These are phyloP conservation scores for Tromatobia lineatoria DNA, from an alignment of 2,888 invertebrate genomes.

Conservation along the genomic window DNA sequence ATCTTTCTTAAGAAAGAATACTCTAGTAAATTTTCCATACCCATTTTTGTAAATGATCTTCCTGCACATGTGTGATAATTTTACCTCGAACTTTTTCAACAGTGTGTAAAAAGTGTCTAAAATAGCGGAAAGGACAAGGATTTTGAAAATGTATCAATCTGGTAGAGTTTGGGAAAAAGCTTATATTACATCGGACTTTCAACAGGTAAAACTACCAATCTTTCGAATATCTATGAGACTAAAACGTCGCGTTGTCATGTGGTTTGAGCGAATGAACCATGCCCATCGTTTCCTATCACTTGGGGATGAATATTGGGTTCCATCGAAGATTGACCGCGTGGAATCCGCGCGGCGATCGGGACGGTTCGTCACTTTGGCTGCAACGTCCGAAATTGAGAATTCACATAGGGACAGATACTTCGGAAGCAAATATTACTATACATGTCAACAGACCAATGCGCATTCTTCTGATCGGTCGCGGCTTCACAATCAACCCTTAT, in stretches of 20 bases:
- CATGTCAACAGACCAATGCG: neutral
- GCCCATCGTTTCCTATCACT: constrained; percentile 22
- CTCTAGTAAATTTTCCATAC: too few relatives aligned
- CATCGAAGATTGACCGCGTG: constrained; percentile 64
- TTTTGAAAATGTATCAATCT: too few relatives aligned
- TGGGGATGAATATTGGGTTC: constrained; percentile 62
- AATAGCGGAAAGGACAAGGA: too few relatives aligned
- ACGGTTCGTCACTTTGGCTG: constrained; percentile 54
- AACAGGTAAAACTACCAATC: neutral
- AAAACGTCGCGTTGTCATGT: constrained; percentile 40
- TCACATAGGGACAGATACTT: constrained; percentile 19
- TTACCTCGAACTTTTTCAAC: too few relatives aligned
- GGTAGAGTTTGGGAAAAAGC: too few relatives aligned
- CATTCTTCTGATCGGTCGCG: neutral
- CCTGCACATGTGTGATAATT: too few relatives aligned
- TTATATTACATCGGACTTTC: neutral
- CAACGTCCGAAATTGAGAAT: constrained; percentile 44
- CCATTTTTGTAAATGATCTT: too few relatives aligned
- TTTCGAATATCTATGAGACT: neutral
- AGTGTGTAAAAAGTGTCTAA: too few relatives aligned
- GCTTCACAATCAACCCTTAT: constrained; percentile 23
- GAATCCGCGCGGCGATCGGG: constrained; percentile 31
- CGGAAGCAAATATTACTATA: constrained; percentile 14
- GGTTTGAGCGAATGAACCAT: constrained; percentile 66
- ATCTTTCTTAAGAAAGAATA: too few relatives aligned